Evolutionary conservation across 2,797 vertebrate genomes (phyloP).

Genomic region (Malacoraja senta): DNA sequence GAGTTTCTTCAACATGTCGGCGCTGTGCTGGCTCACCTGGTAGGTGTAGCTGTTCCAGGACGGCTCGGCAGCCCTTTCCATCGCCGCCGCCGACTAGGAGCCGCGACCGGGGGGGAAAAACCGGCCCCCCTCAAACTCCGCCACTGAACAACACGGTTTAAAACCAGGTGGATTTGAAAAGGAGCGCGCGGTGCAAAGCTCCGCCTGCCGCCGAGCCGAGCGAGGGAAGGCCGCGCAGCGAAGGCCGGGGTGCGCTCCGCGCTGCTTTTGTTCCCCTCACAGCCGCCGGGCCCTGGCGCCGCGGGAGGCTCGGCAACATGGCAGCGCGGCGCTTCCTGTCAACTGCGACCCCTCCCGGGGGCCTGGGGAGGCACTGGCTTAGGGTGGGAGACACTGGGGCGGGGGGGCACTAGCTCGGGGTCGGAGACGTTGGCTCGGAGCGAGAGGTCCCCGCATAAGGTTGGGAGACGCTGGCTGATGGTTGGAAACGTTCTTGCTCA

Average conservation of each 20-base stretch:
- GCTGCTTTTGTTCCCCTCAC: constrained; percentile 43
- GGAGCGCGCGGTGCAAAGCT: constrained; percentile 18
- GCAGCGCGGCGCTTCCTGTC: constrained; percentile 96
- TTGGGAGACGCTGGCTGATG: too few relatives aligned
- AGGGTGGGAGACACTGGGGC: constrained; percentile 42
- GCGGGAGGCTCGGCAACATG: constrained; percentile 73
- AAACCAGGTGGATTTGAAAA: neutral
- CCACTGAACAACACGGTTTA: constrained; percentile 35
- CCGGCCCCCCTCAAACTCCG: constrained; percentile 55
- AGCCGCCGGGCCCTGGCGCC: constrained; percentile 46
- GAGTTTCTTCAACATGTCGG: constrained; percentile 94
- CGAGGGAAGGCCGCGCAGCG: constrained; percentile 43
- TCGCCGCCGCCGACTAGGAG: constrained; percentile 54
- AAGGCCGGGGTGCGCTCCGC: constrained; percentile 42
- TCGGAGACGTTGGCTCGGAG: too few relatives aligned
- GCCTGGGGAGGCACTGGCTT: constrained; percentile 39
- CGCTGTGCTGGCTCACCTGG: constrained; percentile 97
- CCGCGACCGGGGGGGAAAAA: neutral
- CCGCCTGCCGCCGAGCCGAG: constrained; percentile 40
- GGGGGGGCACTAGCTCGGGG: too few relatives aligned
- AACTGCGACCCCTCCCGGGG: constrained; percentile 74
- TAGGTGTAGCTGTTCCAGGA: constrained; percentile 87
- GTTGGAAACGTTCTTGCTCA: too few relatives aligned
- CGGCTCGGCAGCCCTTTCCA: constrained; percentile 88
- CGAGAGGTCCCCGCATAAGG: too few relatives aligned